A percentile compares a stretch with the other conserved stretches of the same genome.
Conservation (phyloP, 2,797 vertebrate species). For the Onychomys leucogaster region DNA sequence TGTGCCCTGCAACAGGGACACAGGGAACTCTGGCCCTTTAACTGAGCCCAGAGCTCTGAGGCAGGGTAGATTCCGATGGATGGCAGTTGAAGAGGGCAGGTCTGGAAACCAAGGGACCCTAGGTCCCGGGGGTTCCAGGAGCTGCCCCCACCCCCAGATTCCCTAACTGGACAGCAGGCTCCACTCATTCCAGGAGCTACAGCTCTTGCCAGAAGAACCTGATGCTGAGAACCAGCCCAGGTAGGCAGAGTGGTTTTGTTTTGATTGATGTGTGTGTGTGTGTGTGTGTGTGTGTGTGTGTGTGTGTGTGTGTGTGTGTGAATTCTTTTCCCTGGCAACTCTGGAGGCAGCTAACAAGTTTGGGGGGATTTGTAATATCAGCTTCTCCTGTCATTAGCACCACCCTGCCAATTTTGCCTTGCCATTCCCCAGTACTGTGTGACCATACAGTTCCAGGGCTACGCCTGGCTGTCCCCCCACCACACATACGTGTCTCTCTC, state of each 20-base stretch:
- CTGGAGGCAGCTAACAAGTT: neutral
- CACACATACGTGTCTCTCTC: neutral
- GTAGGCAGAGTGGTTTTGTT: neutral
- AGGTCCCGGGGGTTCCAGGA: neutral
- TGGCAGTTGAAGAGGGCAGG: conserved; percentile 58
- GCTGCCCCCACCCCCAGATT: neutral
- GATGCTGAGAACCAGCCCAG: neutral
- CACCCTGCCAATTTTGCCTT: neutral
- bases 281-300: neutral
- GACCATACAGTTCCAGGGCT: neutral
- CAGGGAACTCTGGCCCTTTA: conserved; percentile 65
- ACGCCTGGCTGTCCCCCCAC: neutral
- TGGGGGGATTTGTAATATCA: neutral
- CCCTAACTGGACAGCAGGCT: neutral
- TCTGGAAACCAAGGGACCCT: neutral
- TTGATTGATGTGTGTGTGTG: neutral
- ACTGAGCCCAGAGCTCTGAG: conserved; percentile 44
- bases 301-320: neutral
- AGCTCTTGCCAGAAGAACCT: neutral
- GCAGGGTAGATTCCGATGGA: conserved; percentile 62
- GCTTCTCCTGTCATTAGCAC: neutral
- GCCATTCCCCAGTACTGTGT: neutral
- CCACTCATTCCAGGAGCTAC: neutral
- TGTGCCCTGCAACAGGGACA: fast-evolving
- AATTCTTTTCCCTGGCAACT: neutral